phyloP scores from a whole-genome alignment of 2,113 vertebrate genomes.

The Emydocephalus ijimae region DNA sequence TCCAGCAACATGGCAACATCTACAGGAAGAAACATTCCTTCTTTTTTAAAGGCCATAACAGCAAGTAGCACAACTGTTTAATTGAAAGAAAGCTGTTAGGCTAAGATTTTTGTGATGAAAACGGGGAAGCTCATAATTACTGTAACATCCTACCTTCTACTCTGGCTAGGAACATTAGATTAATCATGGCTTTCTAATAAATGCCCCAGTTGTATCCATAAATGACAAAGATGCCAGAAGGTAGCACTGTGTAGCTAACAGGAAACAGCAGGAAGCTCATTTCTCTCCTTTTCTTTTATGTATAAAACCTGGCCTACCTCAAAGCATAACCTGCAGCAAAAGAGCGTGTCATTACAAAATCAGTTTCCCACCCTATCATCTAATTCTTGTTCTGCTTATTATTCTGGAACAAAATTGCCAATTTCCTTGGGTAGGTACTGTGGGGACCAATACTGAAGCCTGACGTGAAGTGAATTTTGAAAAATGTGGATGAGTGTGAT shows the following conservation, averaged over 20 bases:
- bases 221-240: not conserved
- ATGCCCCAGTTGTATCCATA: not conserved
- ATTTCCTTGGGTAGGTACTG: slow-evolving; percentile 4
- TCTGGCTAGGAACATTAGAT: not conserved
- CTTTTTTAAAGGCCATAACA: not conserved
- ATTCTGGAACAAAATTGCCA: slow-evolving; percentile 11
- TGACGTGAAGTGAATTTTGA: slow-evolving; percentile 7
- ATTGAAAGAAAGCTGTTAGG: not conserved
- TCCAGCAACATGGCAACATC: not conserved
- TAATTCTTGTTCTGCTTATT: slow-evolving; percentile 18
- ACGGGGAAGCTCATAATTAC: not conserved
- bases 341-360: slow-evolving; percentile 2
- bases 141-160: not conserved
- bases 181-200: slow-evolving; percentile 14
- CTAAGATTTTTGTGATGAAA: not conserved
- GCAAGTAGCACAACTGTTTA: not conserved
- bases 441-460: not conserved
- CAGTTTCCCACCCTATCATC: not conserved
- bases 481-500: not conserved
- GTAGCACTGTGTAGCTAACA: not conserved
- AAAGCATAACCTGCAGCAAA: not conserved
- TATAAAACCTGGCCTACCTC: not conserved
- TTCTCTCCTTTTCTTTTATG: not conserved
- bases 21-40: not conserved
- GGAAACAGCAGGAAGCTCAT: not conserved